Evolutionary conservation across 2,888 invertebrate species (phyloP).

Genomic region (Drosophila barbarae): DNA sequence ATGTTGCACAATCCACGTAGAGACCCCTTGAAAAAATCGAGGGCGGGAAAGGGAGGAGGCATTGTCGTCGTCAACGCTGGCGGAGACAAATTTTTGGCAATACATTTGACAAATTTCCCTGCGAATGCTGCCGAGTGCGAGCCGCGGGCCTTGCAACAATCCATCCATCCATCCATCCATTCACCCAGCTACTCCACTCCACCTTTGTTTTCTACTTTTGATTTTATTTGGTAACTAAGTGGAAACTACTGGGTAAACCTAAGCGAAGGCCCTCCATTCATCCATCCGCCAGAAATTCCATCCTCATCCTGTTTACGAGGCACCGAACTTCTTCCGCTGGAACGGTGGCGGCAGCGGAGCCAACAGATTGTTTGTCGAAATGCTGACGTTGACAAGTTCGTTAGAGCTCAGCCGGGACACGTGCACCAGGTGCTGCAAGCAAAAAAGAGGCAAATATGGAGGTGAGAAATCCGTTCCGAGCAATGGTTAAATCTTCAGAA

Average conservation of each 20-base stretch:
- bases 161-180: constrained; percentile 12
- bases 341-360: constrained; percentile 87
- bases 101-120: constrained; percentile 49
- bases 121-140: constrained; percentile 7
- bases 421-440: constrained; percentile 86
- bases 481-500: background rate
- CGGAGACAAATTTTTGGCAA: constrained; percentile 63
- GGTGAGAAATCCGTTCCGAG: constrained; percentile 14
- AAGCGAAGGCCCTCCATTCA: constrained; percentile 10
- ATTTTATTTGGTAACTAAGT: constrained; percentile 46
- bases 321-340: constrained; percentile 84
- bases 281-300: constrained; percentile 4
- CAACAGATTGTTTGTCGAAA: constrained; percentile 85
- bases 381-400: constrained; percentile 89
- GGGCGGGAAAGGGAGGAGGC: constrained; percentile 5
- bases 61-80: constrained; percentile 27
- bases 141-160: constrained; percentile 22
- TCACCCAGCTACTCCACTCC: background rate
- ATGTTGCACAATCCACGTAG: constrained; percentile 68
- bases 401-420: constrained; percentile 85
- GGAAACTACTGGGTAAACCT: constrained; percentile 39
- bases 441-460: constrained; percentile 20
- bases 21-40: constrained; percentile 9
- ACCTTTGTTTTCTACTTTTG: constrained; percentile 38
- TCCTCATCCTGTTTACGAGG: constrained; percentile 47